Evolutionary conservation across 2,797 vertebrate species (phyloP).

Genomic region (Malacoctenus gilli): DNA sequence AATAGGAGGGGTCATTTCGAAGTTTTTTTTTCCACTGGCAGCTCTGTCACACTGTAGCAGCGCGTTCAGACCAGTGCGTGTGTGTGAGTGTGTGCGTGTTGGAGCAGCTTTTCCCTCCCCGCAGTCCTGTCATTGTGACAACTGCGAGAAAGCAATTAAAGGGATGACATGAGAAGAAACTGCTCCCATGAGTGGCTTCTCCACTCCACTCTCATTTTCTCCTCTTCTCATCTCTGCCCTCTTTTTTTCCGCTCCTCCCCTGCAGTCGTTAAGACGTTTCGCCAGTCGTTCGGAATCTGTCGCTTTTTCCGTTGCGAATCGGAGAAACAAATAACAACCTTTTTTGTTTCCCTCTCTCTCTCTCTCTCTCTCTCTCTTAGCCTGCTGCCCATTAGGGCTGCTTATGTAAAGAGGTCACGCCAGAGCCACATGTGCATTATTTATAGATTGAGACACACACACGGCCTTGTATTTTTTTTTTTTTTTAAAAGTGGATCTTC

Average conservation of each 20-base stretch:
- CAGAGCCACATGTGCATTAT: constrained; percentile 44
- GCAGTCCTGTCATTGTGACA: constrained; percentile 76
- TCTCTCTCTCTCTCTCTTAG: too few relatives aligned
- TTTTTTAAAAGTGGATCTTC: too few relatives aligned
- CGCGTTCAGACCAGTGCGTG: constrained; percentile 6
- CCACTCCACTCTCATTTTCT: constrained; percentile 68
- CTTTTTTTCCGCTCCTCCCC: constrained; percentile 33
- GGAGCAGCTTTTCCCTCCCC: constrained; percentile 53
- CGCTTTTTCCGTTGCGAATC: constrained; percentile 31
- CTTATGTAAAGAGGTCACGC: constrained; percentile 37
- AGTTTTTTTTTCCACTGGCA: constrained; percentile 40
- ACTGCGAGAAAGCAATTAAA: constrained; percentile 79
- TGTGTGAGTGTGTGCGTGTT: constrained; percentile 36
- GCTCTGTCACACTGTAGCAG: constrained; percentile 47
- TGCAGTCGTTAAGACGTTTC: constrained; percentile 40
- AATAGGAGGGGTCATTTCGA: constrained; percentile 62
- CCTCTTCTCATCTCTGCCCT: constrained; percentile 60
- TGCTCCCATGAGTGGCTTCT: constrained; percentile 70
- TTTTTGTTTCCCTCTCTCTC: constrained; percentile 1
- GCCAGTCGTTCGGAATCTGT: constrained; percentile 24
- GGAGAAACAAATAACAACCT: constrained; percentile 18
- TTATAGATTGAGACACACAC: constrained; percentile 45
- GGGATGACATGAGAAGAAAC: constrained; percentile 74
- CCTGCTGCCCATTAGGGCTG: constrained; percentile 23
- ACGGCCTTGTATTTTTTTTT: too few relatives aligned